Base-by-base conservation (phyloP, 2,113 vertebrate genomes). In the Axis porcinus region DNA sequence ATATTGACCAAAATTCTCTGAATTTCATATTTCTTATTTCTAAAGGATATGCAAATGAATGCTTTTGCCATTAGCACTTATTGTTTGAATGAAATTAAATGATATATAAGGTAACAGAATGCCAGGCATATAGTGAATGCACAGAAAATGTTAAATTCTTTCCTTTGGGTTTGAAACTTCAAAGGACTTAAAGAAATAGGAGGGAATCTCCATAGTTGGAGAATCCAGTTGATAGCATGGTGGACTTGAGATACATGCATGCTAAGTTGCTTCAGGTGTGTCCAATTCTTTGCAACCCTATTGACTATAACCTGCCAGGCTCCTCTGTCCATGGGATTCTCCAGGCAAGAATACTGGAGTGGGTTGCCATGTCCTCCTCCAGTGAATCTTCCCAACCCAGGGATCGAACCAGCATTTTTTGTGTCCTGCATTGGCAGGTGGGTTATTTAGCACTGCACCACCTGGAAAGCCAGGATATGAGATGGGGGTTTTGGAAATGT, bases 321-420 rank as follows among this genome's bases (percentile, higher is more conserved):
- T 70, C n/a, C n/a, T 36, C 64, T 70, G 17, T 19, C 64, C 64
- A 36, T 21, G 64, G n/a, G n/a, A 36, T 36, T 70, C n/a, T 70
- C n/a, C 19, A 36, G 64, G 64, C 64, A 70, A 70, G n/a, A 36
- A 36, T 70, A 11, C 9, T 70, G n/a, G 17, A 70, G n/a, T 36
- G 64, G n/a, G n/a, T 21, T 36, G 9, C 17, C n/a, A 19, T 36
- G 36, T 21, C n/a, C n/a, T 70, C 64, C 9, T 70, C 64, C 64
- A 70, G 17, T 2, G n/a, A 21, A 36, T 36, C n/a, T 70, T 70
- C 64, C 64, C n/a, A 70, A 36, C 17, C 17, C 64, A 70, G 17
- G 2, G n/a, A 70, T 1, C 0, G 2, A 36, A 70, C 17, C 4
- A 70, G 17, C 1, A 0, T 6, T 36, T 36, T 21, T 3, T 70